Evolutionary conservation across 1,140 invertebrate genomes (phyloP).

Genomic region (Lysiphlebus fabarum): DNA sequence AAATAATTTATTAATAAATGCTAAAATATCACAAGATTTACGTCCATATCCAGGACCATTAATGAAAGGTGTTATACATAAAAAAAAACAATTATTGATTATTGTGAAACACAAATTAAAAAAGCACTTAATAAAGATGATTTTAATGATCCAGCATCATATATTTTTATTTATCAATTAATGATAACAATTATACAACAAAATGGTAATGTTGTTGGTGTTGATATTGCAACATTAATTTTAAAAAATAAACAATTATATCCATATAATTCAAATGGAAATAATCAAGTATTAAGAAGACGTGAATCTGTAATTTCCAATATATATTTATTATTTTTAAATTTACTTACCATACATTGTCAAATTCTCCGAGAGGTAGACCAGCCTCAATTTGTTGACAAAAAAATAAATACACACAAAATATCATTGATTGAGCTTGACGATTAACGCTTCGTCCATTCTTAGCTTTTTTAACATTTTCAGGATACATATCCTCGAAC

Average conservation of each 20-base stretch:
- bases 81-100: slow-evolving; percentile 89
- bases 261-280: slow-evolving; percentile 43
- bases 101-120: slow-evolving; percentile 77
- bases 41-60: slow-evolving; percentile 73
- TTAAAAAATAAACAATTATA: slow-evolving; percentile 71
- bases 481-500: too few relatives aligned
- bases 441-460: too few relatives aligned
- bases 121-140: slow-evolving; percentile 54
- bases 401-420: too few relatives aligned
- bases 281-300: slow-evolving; percentile 36
- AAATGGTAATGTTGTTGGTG: slow-evolving; percentile 88
- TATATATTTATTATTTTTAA: too few relatives aligned
- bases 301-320: slow-evolving; percentile 49
- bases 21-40: slow-evolving; percentile 65
- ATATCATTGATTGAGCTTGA: too few relatives aligned
- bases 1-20: slow-evolving; percentile 58
- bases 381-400: too few relatives aligned
- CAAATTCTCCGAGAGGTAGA: too few relatives aligned
- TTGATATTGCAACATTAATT: slow-evolving; percentile 87
- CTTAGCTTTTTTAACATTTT: too few relatives aligned
- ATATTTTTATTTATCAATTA: slow-evolving; percentile 82
- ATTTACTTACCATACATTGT: too few relatives aligned
- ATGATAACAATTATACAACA: slow-evolving; percentile 86
- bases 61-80: slow-evolving; percentile 81
- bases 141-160: slow-evolving; percentile 68